These are phyloP conservation scores for Meriones psammophilus DNA, from an alignment of 2,797 vertebrate species.

Conservation along the genomic window DNA sequence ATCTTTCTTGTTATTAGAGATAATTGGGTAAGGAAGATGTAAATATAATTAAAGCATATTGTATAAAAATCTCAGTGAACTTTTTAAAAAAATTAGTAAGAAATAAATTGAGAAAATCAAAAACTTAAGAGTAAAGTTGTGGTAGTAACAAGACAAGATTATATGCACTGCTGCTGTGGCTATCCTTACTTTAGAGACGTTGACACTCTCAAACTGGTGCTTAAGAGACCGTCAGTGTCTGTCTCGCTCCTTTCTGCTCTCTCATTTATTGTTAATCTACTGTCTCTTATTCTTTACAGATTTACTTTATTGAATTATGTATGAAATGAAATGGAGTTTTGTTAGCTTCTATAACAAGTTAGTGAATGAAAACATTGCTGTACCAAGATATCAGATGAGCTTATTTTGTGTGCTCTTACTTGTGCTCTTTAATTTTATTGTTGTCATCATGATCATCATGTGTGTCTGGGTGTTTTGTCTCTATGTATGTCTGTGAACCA, in stretches of 20 bases:
- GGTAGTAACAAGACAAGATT: background rate
- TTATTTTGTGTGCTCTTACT: background rate
- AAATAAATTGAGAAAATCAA: background rate
- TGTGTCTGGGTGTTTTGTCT: background rate
- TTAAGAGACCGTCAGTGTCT: background rate
- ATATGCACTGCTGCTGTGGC: background rate
- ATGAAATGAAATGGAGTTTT: background rate
- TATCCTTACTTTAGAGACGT: too few relatives aligned
- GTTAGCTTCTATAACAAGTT: background rate
- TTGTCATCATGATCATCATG: background rate
- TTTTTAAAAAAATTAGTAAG: background rate
- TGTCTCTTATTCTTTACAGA: background rate
- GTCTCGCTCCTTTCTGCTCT: background rate
- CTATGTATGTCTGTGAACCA: background rate
- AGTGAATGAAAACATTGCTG: background rate
- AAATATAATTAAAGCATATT: background rate
- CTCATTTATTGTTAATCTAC: background rate
- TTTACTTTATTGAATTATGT: background rate
- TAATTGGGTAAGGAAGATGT: background rate
- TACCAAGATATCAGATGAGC: background rate
- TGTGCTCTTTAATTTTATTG: background rate
- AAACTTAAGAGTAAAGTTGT: background rate
- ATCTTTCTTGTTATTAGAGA: background rate
- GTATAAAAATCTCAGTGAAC: background rate
- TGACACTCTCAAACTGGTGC: background rate